phyloP scores from a whole-genome alignment of 2,888 invertebrate species.

The Xestia c-nigrum region DNA sequence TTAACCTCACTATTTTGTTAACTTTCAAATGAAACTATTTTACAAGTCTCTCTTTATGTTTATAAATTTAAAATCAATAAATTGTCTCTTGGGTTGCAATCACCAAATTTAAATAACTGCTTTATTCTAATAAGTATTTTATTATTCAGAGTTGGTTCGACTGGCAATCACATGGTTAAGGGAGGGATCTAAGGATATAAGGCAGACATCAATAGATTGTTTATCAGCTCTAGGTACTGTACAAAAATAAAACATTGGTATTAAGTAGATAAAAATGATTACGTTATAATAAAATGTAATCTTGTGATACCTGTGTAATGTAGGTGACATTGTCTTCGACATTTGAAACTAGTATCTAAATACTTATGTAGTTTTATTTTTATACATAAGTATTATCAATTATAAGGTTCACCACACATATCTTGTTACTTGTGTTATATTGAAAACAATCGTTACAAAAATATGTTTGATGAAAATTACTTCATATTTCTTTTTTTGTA shows the following conservation, averaged over 20 bases:
- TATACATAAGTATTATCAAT: not conserved
- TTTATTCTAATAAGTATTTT: not conserved
- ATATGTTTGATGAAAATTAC: constrained; percentile 3
- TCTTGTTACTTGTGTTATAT: not conserved
- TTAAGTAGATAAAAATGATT: not conserved
- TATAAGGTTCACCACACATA: no score
- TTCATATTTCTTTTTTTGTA: constrained; percentile 1
- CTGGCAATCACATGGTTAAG: not conserved
- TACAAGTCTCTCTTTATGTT: not conserved
- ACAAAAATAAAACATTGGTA: not conserved
- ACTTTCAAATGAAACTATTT: not conserved
- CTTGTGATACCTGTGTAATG: not conserved
- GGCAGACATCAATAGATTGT: not conserved
- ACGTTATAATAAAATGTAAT: not conserved
- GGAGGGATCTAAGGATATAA: not conserved
- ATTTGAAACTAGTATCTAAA: no score
- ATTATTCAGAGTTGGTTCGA: not conserved
- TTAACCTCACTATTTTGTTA: not conserved
- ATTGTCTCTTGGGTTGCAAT: not conserved
- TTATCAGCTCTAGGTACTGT: not conserved
- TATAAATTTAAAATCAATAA: not conserved
- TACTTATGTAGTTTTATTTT: not conserved
- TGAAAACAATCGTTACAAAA: not conserved
- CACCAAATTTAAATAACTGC: not conserved
- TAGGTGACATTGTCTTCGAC: not conserved